Base-by-base conservation (phyloP, 1,140 invertebrate genomes). In the Lordiphosa mommai region DNA sequence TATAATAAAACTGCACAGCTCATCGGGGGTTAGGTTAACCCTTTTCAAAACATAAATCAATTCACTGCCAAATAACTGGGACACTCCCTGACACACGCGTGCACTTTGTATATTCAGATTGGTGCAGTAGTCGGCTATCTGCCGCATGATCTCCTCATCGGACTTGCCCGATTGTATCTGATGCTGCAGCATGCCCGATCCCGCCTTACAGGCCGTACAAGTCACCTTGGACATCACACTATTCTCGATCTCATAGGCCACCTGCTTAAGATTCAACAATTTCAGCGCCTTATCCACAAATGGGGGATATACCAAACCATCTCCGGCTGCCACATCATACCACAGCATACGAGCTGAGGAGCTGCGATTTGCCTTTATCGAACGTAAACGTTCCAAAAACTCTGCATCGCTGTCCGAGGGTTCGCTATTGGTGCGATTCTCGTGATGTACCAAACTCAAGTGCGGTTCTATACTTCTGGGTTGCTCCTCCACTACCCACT, bases 1-100 rank as follows among this genome's bases (percentile, higher is more conserved):
- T 33, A 98, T 96, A 0, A 97, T 93, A 82, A 97, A 96, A 80
- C 95, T 96, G 89, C 96, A 98, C 32, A 97, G 94, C 88, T 97
- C 96, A 70, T 96, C 93, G 0, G 96, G 94, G 4, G 93, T 93
- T 76, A 96, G 92, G n/a, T 92, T 92, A 8, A 95, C 91, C 53
- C 94, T 90, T 71, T 95, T 93, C 46, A 96, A 73, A 2, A 96
- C 95, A 70, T 95, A 95, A 8, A 96, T 93, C 1, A 96, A 92
- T 90, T 96, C 95, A 51, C 93, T 93, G 74, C 94, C 95, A 89
- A 97, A 96, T 2, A 96, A 89, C 72, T 94, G 91, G 0, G 95
- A 95, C 9, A 97, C 94, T 2, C 96, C 96, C 77, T 96, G 94
- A 86, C 96, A 97, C 2, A 97, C 96, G 63, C 96, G 91, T 0